Evolutionary conservation across 1,140 invertebrate species (phyloP).

Genomic region (Wasmannia auropunctata): DNA sequence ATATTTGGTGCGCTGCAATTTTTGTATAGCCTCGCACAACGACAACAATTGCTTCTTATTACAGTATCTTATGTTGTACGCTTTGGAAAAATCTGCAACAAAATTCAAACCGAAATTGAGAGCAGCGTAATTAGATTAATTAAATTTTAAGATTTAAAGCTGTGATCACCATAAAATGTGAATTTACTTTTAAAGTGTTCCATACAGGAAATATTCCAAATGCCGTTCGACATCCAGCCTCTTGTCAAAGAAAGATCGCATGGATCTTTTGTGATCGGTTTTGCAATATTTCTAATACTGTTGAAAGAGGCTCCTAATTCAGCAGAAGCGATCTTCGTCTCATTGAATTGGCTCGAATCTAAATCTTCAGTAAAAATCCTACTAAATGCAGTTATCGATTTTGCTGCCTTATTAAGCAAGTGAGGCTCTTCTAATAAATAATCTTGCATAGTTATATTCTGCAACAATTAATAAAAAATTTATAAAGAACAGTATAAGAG

Average conservation of each 20-base stretch:
- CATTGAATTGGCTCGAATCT: background rate
- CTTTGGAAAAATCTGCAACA: slow-evolving; percentile 72
- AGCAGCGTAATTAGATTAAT: background rate
- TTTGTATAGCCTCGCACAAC: slow-evolving; percentile 75
- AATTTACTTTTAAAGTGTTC: slow-evolving; percentile 74
- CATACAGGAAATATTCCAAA: slow-evolving; percentile 77
- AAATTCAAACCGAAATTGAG: slow-evolving; percentile 17
- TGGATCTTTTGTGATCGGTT: background rate
- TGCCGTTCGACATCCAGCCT: slow-evolving; percentile 77
- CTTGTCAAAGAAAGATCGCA: slow-evolving; percentile 13
- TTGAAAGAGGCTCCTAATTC: slow-evolving; percentile 57
- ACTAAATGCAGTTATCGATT: slow-evolving; percentile 58
- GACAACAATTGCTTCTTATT: slow-evolving; percentile 70
- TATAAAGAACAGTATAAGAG: background rate
- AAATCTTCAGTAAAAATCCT: slow-evolving; percentile 20
- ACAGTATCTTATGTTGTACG: slow-evolving; percentile 72
- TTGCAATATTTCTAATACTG: slow-evolving; percentile 44
- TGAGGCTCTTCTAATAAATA: slow-evolving; percentile 1
- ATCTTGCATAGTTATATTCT: slow-evolving; percentile 35
- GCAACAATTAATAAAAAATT: too few relatives aligned
- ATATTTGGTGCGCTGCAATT: slow-evolving; percentile 76
- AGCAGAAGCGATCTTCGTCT: slow-evolving; percentile 19
- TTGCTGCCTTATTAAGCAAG: background rate
- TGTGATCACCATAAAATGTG: background rate
- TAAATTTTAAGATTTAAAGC: slow-evolving; percentile 18